phyloP scores from a whole-genome alignment of 2,888 invertebrate genomes.

The Latrodectus hesperus region DNA sequence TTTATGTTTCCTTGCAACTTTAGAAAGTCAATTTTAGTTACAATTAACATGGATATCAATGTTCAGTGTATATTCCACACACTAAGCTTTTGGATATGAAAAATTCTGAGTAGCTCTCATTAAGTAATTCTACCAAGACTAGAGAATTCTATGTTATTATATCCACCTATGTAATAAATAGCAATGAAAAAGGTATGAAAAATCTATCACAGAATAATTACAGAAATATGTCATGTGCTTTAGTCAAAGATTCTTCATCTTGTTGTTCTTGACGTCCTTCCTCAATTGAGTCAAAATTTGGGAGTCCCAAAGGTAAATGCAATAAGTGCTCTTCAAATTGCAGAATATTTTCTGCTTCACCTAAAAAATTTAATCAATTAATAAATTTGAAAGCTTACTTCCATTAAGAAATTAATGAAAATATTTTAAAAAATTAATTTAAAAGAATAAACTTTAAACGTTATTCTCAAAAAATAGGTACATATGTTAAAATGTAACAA shows the following conservation, averaged over 20 bases:
- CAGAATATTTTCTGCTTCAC: constrained; percentile 87
- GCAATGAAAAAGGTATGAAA: constrained; percentile 36
- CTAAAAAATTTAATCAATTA: constrained; percentile 75
- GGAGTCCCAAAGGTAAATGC: constrained; percentile 84
- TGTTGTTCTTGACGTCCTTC: constrained; percentile 80
- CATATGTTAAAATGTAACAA: too few relatives aligned
- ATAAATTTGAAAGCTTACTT: too few relatives aligned
- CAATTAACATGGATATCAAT: too few relatives aligned
- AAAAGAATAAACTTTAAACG: too few relatives aligned
- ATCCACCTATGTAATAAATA: constrained; percentile 23
- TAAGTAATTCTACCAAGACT: neutral
- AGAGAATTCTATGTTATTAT: neutral
- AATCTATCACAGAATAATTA: constrained; percentile 67
- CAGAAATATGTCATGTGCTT: constrained; percentile 71
- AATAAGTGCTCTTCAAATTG: constrained; percentile 83
- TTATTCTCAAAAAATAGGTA: too few relatives aligned
- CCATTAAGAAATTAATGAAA: too few relatives aligned
- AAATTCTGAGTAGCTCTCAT: neutral
- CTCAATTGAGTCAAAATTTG: constrained; percentile 84
- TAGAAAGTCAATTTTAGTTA: too few relatives aligned
- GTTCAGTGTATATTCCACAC: too few relatives aligned
- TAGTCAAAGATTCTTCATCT: constrained; percentile 76
- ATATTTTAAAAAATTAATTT: too few relatives aligned
- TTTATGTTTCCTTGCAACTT: too few relatives aligned
- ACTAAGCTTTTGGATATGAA: neutral